Evolutionary conservation across 2,113 vertebrate genomes (phyloP), one percentile per base, ranked within the genome.

Genomic region (Chionodraco myersi): DNA sequence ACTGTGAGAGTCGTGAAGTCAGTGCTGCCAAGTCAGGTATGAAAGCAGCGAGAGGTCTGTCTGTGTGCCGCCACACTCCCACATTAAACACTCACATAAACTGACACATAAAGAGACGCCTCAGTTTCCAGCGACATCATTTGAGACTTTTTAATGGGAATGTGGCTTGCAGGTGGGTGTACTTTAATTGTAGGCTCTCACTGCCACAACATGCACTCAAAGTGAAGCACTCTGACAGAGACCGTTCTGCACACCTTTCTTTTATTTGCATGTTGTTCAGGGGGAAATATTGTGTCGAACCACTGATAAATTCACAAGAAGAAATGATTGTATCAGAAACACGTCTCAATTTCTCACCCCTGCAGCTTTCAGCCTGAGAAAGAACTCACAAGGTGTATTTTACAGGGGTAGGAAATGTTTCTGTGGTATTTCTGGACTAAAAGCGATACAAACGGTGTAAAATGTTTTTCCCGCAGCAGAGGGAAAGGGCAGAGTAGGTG

Each of bases 21-120:
- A 30, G 18, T 0, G 45, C 16, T 92, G 93, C 93, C 90, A 85
- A 88, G 84, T 93, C 88, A 94, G 89, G 82, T 72, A 45, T 36
- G 79, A 82, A 80, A 84, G 53, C 87, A 64, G 23, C 41, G 7
- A 70, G 84, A 86, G 67, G 11, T 21, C 58, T 63, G 72, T 56
- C 21, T 6, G 21, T 83, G 65, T 75, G 63, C 41, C 2, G 6
- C 26, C 54, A 49, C 30, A 49, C 59, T 21, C 26, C 41, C 63
- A 51, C 45, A 52, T 0, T 23, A 13, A 62, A 58, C 61, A 34
- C 26, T n/a, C 15, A 2, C 48, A 49, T 10, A 77, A 80, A 80
- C 62, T 44, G 69, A 60, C 47, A 57, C 51, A 72, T 66, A 66
- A 86, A 83, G 52, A 71, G 12, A 68, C 10, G 21, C 15, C 47